These are phyloP conservation scores for Neoscelio sp. DNA, from an alignment of 2,888 invertebrate species.

Conservation along the genomic window DNA sequence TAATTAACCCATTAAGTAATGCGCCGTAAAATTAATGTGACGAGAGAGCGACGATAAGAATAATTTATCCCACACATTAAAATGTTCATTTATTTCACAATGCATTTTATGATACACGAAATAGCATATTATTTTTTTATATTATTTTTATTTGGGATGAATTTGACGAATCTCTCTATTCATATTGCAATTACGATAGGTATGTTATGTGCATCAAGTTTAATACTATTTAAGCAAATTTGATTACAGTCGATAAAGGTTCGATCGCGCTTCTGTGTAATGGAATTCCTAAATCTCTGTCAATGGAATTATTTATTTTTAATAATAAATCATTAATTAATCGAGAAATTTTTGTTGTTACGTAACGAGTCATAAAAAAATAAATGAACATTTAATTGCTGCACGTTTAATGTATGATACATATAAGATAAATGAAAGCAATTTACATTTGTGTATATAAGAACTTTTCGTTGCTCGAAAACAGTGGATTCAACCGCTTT, in stretches of 20 bases:
- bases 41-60: constrained; percentile 43
- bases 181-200: constrained; percentile 22
- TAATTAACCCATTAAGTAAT: constrained; percentile 51
- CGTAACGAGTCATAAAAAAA: not conserved
- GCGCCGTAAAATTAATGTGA: constrained; percentile 28
- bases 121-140: constrained; percentile 31
- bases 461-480: constrained; percentile 26
- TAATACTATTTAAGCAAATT: constrained; percentile 15
- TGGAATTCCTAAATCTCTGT: no score
- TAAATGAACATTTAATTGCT: constrained; percentile 1
- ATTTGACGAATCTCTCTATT: no score
- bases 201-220: constrained; percentile 11
- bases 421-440: constrained; percentile 15
- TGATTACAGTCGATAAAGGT: not conserved
- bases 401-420: constrained; percentile 1
- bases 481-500: constrained; percentile 39
- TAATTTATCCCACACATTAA: constrained; percentile 32
- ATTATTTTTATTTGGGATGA: not conserved
- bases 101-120: constrained; percentile 24
- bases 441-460: constrained; percentile 21
- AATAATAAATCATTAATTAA: no score
- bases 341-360: constrained; percentile 65
- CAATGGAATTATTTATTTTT: no score
- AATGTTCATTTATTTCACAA: constrained; percentile 15
- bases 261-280: no score